These are phyloP conservation scores for Himalopsyche tibetana DNA, from an alignment of 2,888 invertebrate genomes.

Conservation along the genomic window DNA sequence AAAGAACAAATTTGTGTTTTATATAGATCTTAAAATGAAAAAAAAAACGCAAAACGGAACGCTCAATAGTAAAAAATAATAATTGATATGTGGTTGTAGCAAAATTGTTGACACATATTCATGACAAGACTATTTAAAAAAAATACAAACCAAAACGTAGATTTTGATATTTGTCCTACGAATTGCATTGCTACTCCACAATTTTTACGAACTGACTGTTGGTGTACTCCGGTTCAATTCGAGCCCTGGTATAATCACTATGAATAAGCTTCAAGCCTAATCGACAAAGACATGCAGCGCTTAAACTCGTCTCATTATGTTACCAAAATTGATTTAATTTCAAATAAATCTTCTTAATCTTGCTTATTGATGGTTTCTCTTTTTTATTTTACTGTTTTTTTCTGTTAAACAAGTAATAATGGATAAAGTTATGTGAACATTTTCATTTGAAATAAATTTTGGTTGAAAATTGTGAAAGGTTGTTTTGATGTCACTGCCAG, in stretches of 20 bases:
- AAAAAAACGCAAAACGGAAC: too few species aligned
- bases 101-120: background rate
- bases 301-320: constrained; percentile 18
- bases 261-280: background rate
- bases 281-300: constrained; percentile 13
- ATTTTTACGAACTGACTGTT: too few species aligned
- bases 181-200: too few species aligned
- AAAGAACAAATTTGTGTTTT: too few species aligned
- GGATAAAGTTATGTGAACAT: constrained; percentile 23
- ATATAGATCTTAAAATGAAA: too few species aligned
- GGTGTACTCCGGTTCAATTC: too few species aligned
- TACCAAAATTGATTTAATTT: constrained; percentile 23
- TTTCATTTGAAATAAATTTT: constrained; percentile 16
- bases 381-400: constrained; percentile 15
- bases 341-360: constrained; percentile 23
- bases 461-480: constrained; percentile 12
- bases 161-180: too few species aligned
- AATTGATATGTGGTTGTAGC: background rate
- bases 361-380: constrained; percentile 16
- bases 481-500: background rate
- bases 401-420: constrained; percentile 25
- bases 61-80: too few species aligned
- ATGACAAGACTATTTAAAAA: too few species aligned
- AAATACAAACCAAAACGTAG: too few species aligned
- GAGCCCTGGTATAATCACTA: background rate